A percentile compares a stretch with the other conserved stretches of the same genome.
phyloP scores from a whole-genome alignment of 2,113 vertebrate species.

The Dendropsophus ebraccatus region DNA sequence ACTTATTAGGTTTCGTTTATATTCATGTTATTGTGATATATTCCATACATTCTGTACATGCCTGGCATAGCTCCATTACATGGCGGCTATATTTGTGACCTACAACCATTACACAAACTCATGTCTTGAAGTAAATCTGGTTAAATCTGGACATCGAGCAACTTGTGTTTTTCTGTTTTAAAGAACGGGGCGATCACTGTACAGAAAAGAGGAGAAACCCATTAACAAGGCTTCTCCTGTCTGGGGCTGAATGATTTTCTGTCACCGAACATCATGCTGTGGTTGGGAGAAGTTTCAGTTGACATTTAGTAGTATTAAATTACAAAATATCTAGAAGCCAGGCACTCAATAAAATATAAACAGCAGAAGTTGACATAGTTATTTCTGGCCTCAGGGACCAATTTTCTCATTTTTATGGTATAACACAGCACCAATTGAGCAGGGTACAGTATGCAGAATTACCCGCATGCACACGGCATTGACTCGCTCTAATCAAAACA shows the following conservation, averaged over 20 bases:
- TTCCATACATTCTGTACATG: background rate
- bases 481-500: conserved; percentile 31
- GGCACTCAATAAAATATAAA: conserved; percentile 73
- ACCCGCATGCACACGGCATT: conserved; percentile 33
- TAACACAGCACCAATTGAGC: conserved; percentile 35
- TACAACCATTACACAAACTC: background rate
- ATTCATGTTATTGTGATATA: too few relatives aligned
- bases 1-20: too few relatives aligned
- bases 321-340: conserved; percentile 75
- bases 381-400: conserved; percentile 74
- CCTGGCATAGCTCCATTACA: background rate
- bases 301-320: conserved; percentile 76
- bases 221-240: conserved; percentile 67
- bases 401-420: conserved; percentile 75
- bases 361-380: conserved; percentile 73
- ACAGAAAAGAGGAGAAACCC: conserved; percentile 61
- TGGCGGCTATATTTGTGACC: background rate
- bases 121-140: conserved; percentile 34
- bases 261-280: conserved; percentile 72
- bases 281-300: conserved; percentile 74
- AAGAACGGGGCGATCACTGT: conserved; percentile 60
- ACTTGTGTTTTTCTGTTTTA: conserved; percentile 35
- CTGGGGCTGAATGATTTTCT: conserved; percentile 72
- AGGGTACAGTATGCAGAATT: conserved; percentile 51
- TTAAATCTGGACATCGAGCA: conserved; percentile 17